phyloP scores from a whole-genome alignment of 1,140 invertebrate genomes.

The Archivesica marissinica region DNA sequence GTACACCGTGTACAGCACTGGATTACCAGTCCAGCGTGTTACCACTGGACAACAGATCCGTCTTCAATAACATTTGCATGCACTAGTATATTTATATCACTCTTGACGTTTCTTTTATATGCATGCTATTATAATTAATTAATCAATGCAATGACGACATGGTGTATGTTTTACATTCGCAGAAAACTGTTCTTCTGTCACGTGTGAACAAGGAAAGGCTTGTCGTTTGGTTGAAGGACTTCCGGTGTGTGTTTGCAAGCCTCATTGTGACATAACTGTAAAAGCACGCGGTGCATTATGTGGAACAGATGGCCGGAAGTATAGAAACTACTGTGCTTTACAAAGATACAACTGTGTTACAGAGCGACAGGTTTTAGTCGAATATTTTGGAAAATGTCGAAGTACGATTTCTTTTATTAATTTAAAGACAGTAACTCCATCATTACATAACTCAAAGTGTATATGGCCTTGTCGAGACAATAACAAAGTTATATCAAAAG shows the following conservation, averaged over 20 bases:
- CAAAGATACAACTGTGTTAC: conserved; percentile 65
- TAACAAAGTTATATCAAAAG: too few relatives aligned
- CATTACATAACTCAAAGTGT: too few relatives aligned
- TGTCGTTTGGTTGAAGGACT: conserved; percentile 32
- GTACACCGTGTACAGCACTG: too few relatives aligned
- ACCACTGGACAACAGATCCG: too few relatives aligned
- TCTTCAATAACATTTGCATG: too few relatives aligned
- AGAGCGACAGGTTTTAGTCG: conserved; percentile 7
- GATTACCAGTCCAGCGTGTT: too few relatives aligned
- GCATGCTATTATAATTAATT: too few relatives aligned
- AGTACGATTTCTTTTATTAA: conserved; percentile 42
- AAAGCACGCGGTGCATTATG: conserved; percentile 66
- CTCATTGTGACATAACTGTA: conserved; percentile 10
- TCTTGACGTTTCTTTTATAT: too few relatives aligned
- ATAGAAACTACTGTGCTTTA: conserved; percentile 75
- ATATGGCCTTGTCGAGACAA: too few relatives aligned
- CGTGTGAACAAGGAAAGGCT: conserved; percentile 4
- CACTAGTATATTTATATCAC: too few relatives aligned
- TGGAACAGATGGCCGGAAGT: conserved; percentile 75
- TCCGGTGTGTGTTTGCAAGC: conserved; percentile 37
- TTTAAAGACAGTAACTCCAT: too few relatives aligned
- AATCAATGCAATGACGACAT: too few relatives aligned
- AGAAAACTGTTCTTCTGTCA: conserved; percentile 40
- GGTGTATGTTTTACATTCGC: not conserved
- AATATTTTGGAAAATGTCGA: conserved; percentile 53